These are phyloP conservation scores for Drosophila simulans DNA, from an alignment of 1,140 invertebrate species.

Conservation along the genomic window DNA sequence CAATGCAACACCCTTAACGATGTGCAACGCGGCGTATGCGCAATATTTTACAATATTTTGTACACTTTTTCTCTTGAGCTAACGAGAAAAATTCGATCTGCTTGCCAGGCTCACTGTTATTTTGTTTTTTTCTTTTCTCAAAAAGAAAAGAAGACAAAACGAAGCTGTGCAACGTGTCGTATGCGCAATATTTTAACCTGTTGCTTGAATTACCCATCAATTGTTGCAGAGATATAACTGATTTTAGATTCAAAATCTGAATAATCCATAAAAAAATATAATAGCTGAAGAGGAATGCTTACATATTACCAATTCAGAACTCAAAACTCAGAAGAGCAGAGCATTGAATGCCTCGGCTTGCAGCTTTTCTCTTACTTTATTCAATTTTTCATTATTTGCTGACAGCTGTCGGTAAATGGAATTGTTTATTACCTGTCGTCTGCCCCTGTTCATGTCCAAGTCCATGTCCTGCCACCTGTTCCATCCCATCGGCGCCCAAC, in stretches of 20 bases:
- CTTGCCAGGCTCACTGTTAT: no score
- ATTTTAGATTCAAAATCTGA: not conserved
- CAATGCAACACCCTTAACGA: constrained; percentile 21
- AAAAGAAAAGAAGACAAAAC: not conserved
- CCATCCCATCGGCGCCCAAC: constrained; percentile 2
- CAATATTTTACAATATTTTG: constrained; percentile 26
- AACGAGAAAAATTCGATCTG: constrained; percentile 2
- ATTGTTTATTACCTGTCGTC: constrained; percentile 77
- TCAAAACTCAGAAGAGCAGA: not conserved
- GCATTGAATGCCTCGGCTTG: not conserved
- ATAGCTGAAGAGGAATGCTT: no score
- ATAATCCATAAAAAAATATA: no score
- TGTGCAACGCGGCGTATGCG: constrained; percentile 32
- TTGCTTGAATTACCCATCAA: not conserved
- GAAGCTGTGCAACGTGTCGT: not conserved
- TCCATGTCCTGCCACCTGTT: constrained; percentile 28
- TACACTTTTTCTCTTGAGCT: not conserved
- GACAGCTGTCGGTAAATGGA: constrained; percentile 82
- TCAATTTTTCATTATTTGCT: constrained; percentile 80
- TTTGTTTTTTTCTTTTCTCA: not conserved
- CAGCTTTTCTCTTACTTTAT: constrained; percentile 26
- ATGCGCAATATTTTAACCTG: not conserved
- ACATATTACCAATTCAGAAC: no score
- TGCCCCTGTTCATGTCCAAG: constrained; percentile 30
- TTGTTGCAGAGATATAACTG: not conserved